Conservation (phyloP, 2,888 invertebrate species). For the Orthosia incerta region DNA sequence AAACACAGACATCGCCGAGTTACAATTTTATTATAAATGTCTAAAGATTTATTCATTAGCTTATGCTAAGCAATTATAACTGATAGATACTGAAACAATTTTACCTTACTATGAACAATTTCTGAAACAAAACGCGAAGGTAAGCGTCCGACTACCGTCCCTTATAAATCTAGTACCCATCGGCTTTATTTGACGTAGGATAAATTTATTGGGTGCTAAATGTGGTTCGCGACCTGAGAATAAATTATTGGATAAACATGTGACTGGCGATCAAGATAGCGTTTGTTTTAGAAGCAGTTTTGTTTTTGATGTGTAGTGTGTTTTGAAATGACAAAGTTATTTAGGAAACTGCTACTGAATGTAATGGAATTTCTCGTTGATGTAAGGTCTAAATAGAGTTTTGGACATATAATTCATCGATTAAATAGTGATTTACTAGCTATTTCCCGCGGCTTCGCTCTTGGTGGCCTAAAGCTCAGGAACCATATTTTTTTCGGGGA, state of each 20-base stretch:
- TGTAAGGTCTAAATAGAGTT: too few species aligned
- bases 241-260: constrained; percentile 78
- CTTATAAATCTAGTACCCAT: constrained; percentile 78
- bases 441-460: too few species aligned
- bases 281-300: constrained; percentile 45
- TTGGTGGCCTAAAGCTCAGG: too few species aligned
- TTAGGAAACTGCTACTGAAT: too few species aligned
- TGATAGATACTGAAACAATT: not conserved
- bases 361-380: too few species aligned
- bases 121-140: constrained; percentile 58
- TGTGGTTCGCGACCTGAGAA: constrained; percentile 73
- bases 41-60: not conserved
- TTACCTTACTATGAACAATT: constrained; percentile 38
- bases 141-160: constrained; percentile 67
- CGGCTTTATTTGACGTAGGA: constrained; percentile 83
- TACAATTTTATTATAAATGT: too few species aligned
- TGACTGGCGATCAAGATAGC: constrained; percentile 68
- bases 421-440: too few species aligned
- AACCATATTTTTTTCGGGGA: too few species aligned
- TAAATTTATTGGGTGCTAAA: constrained; percentile 87
- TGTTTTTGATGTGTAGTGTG: constrained; percentile 6
- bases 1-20: too few species aligned
- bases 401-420: too few species aligned
- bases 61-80: not conserved
- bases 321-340: not conserved